phyloP scores from a whole-genome alignment of 2,113 vertebrate species.

The Heterocephalus glaber region DNA sequence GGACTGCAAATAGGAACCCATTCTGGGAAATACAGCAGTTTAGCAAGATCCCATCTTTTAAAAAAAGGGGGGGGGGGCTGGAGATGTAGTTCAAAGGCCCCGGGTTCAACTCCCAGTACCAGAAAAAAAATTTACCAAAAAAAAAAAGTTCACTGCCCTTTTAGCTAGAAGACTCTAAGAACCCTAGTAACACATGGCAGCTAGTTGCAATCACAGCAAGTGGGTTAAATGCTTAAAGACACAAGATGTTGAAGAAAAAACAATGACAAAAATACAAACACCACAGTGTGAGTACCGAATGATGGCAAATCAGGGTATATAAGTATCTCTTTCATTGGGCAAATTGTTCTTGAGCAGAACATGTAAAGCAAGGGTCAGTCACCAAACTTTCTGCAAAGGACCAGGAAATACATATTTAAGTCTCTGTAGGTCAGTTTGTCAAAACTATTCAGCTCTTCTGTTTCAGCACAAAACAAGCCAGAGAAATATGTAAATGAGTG shows the following conservation, averaged over 20 bases:
- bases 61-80: not conserved
- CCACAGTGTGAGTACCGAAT: accelerated
- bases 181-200: not conserved
- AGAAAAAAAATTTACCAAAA: not conserved
- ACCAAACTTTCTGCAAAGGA: not conserved
- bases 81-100: not conserved
- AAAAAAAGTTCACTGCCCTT: not conserved
- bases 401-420: not conserved
- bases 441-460: not conserved
- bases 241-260: not conserved
- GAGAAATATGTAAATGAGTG: not conserved
- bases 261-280: not conserved
- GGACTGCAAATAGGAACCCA: not conserved
- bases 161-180: not conserved
- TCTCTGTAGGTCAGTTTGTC: not conserved
- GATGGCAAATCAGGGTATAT: not conserved
- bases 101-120: not conserved
- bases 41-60: not conserved
- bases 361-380: not conserved
- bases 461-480: not conserved
- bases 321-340: not conserved
- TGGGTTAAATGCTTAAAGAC: not conserved
- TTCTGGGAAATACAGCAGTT: not conserved
- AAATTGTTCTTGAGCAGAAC: not conserved
- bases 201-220: not conserved